phyloP scores from a whole-genome alignment of 2,113 vertebrate species.

The Mixornis gularis region DNA sequence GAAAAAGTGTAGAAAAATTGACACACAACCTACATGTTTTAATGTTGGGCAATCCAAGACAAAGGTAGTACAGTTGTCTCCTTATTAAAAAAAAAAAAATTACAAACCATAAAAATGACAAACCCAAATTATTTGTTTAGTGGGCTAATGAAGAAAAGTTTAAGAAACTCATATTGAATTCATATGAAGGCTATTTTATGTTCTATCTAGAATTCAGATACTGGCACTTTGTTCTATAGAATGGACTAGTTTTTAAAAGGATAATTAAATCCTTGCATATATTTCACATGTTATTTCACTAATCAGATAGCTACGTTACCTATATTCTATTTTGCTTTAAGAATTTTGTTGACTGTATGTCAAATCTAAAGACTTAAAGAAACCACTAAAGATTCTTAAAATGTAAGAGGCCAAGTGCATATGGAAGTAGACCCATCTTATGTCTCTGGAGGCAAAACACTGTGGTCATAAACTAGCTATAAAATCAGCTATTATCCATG shows the following conservation, averaged over 20 bases:
- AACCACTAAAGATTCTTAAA: background rate
- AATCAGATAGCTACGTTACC: background rate
- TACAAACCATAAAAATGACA: background rate
- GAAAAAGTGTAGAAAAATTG: background rate
- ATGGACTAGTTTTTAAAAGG: background rate
- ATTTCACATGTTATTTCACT: background rate
- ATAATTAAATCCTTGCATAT: background rate
- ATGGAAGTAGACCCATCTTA: background rate
- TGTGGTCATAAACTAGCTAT: background rate
- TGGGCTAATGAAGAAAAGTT: background rate
- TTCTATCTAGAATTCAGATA: background rate
- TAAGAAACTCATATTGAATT: background rate
- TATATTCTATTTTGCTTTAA: background rate
- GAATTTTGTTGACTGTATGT: background rate
- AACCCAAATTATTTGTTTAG: background rate
- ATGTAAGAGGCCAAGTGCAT: background rate
- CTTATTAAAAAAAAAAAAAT: background rate
- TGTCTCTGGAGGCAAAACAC: background rate
- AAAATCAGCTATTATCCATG: background rate
- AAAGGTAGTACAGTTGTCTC: background rate
- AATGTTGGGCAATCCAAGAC: background rate
- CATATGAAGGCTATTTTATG: background rate
- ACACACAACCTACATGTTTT: background rate
- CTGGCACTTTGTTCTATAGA: background rate
- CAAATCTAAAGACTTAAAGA: background rate